Base-by-base conservation (phyloP, 2,888 invertebrate species). In the Gymnocheta viridis region DNA sequence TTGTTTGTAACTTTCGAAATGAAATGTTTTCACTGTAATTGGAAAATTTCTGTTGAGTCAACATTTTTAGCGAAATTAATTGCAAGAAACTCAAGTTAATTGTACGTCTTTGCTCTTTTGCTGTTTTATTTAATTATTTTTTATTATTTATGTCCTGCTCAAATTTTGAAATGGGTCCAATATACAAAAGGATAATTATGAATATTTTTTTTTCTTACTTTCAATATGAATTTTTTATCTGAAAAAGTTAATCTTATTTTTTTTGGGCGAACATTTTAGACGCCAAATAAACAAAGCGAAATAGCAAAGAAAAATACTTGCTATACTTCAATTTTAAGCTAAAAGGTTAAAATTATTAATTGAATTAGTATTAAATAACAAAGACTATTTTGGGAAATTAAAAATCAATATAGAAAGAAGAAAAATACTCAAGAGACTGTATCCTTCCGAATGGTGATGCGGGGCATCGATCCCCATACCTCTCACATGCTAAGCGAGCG, bases 401-500 rank as follows among this genome's bases (percentile, higher is more conserved):
- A 51, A 51, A 27, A 51, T 27, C 58, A 47, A 38, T 49, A 41
- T 49, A 49, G 32, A 62, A 70, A 81, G 56, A 79, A 67, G 73
- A 83, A 70, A 67, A 12, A 41, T 9, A 62, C 41, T n/a, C 10
- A 47, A 47, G 19, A 44, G n/a, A 44, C 6, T 2, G 56, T 85
- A n/a, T n/a, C n/a, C n/a, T n/a, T n/a, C n/a, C n/a, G n/a, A n/a
- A n/a, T 92, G 92, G 91, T 91, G 92, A 91, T 91, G 91, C 91
- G 87, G 89, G 89, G 89, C 89, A 89, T 90, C 89, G 89, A 89
- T 89, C 89, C 89, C 89, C 88, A 89, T 90, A 90, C 88, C 89
- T 90, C 89, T 89, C 89, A 89, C 90, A 89, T 89, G 90, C 89
- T 89, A 90, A 90, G 89, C 90, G 89, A 89, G 89, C 90, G 89